Conservation (phyloP, 2,113 vertebrate genomes). For the Piaya cayana region DNA sequence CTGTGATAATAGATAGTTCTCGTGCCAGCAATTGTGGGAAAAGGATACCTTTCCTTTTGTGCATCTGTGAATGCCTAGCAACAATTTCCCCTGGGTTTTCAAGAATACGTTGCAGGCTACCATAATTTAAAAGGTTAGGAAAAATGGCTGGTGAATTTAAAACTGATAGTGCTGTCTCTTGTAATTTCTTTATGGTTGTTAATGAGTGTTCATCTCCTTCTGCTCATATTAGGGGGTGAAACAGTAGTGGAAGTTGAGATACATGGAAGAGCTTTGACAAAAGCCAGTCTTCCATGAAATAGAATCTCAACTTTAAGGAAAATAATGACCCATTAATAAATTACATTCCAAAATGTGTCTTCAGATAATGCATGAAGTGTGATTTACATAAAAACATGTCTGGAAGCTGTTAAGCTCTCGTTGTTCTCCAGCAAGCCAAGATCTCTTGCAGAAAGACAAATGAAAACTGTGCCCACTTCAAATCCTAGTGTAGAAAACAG, state of each 20-base stretch:
- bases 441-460: neutral
- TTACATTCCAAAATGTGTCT: conserved; percentile 42
- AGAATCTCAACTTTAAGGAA: conserved; percentile 11
- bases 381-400: conserved; percentile 39
- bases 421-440: neutral
- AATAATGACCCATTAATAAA: conserved; percentile 41
- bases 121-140: neutral
- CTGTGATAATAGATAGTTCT: neutral
- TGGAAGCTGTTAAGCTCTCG: neutral
- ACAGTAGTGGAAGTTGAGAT: conserved; percentile 30
- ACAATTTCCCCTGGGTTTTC: neutral
- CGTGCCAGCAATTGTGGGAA: rapidly evolving
- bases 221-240: neutral
- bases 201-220: conserved; percentile 41
- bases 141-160: conserved; percentile 13
- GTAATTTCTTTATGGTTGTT: conserved; percentile 50
- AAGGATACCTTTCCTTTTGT: neutral
- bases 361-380: conserved; percentile 1
- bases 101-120: neutral
- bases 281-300: conserved; percentile 57
- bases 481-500: neutral
- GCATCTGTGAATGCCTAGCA: neutral
- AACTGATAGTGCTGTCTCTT: conserved; percentile 17
- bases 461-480: neutral
- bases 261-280: conserved; percentile 27